These are phyloP conservation scores for Alcedo quadribrachys DNA, from an alignment of 2,797 vertebrate genomes.

Conservation along the genomic window DNA sequence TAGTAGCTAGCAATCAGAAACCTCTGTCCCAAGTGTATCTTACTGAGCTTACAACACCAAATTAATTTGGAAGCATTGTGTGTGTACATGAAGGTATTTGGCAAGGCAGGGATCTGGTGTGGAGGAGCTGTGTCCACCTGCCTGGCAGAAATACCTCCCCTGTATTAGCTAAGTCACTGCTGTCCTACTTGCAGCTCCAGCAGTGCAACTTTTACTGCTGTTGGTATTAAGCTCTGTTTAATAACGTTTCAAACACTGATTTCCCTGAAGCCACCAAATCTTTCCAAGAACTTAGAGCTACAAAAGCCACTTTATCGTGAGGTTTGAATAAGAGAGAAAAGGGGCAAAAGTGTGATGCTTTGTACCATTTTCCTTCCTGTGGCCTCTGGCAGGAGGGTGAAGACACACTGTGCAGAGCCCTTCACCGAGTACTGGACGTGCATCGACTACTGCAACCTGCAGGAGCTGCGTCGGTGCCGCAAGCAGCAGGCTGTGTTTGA, in stretches of 20 bases:
- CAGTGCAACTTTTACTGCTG: rapidly evolving
- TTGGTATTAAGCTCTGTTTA: background rate
- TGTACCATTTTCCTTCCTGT: background rate
- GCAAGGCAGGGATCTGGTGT: rapidly evolving
- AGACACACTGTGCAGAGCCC: slow-evolving; percentile 90
- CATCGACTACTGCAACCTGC: slow-evolving; percentile 84
- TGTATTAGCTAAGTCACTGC: rapidly evolving
- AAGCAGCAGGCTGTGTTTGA: slow-evolving; percentile 90
- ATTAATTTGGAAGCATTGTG: background rate
- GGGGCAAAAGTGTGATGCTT: rapidly evolving
- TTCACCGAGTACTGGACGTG: slow-evolving; percentile 98
- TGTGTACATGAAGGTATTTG: rapidly evolving
- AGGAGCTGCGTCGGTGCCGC: slow-evolving; percentile 87
- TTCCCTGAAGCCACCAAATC: background rate
- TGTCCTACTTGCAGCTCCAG: rapidly evolving
- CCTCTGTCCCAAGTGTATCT: background rate
- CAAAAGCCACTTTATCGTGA: rapidly evolving
- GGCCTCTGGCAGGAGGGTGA: slow-evolving; percentile 86
- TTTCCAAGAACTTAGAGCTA: background rate
- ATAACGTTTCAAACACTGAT: background rate
- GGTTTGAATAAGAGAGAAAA: background rate
- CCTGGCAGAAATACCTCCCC: background rate
- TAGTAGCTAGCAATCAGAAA: background rate
- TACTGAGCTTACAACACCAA: background rate
- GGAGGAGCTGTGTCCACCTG: background rate